Percentiles rank a stretch among this genome's conserved stretches.
phyloP scores from a whole-genome alignment of 2,888 invertebrate genomes.

The Bruchidius siliquastri region DNA sequence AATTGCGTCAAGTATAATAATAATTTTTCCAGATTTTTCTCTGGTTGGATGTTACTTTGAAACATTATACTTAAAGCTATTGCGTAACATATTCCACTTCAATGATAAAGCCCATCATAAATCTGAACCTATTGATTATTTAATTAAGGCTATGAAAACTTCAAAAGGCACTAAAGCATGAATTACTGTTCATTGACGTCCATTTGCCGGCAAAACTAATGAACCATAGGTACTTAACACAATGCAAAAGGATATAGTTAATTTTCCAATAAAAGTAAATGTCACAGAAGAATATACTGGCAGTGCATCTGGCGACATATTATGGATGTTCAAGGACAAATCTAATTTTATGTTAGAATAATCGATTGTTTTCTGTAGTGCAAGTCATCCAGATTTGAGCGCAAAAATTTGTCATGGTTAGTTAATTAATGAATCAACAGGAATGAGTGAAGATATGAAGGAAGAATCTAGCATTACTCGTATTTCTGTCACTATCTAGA shows the following conservation, averaged over 20 bases:
- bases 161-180: not conserved
- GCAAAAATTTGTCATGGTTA: not conserved
- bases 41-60: too few relatives aligned
- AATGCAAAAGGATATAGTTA: not conserved
- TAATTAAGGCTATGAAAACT: not conserved
- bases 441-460: too few relatives aligned
- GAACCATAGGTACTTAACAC: not conserved
- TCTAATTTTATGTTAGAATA: not conserved
- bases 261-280: not conserved
- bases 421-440: too few relatives aligned
- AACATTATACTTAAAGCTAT: too few relatives aligned
- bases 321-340: not conserved
- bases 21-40: too few relatives aligned
- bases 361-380: not conserved
- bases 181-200: not conserved
- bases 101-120: too few relatives aligned
- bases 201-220: not conserved
- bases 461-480: too few relatives aligned
- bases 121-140: too few relatives aligned
- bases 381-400: not conserved
- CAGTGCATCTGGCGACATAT: not conserved
- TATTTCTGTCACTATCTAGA: too few relatives aligned
- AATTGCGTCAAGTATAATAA: too few relatives aligned
- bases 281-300: not conserved
- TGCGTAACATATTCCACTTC: too few relatives aligned